phyloP scores from a whole-genome alignment of 2,113 vertebrate genomes.

The Vanacampus margaritifer region DNA sequence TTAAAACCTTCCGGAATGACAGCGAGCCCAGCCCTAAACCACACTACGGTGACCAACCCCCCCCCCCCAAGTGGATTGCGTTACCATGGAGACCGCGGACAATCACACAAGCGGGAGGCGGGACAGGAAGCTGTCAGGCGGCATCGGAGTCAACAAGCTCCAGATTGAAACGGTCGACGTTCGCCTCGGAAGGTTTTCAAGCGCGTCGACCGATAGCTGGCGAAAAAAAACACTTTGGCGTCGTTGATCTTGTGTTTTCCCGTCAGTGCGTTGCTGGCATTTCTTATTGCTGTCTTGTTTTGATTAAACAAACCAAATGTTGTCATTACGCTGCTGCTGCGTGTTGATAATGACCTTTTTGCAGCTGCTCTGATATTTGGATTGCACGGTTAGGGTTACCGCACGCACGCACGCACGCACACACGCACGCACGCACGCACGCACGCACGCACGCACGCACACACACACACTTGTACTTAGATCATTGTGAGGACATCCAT shows the following conservation, averaged over 20 bases:
- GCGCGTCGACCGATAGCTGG: conserved; percentile 19
- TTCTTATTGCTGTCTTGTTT: conserved; percentile 30
- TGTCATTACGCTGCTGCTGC: neutral
- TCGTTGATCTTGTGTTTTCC: conserved; percentile 40
- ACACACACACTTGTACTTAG: neutral
- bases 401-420: neutral
- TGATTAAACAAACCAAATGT: conserved; percentile 4
- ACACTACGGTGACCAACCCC: neutral
- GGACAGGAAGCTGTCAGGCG: conserved; percentile 57
- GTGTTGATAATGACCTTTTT: neutral
- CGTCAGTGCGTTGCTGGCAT: conserved; percentile 46
- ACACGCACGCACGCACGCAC: no score
- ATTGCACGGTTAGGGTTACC: no score
- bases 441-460: no score
- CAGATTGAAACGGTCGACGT: conserved; percentile 13
- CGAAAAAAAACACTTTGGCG: conserved; percentile 9
- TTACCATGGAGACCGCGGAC: conserved; percentile 55
- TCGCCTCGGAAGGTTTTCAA: conserved; percentile 37
- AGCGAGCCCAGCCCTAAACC: neutral
- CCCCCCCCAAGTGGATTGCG: conserved; percentile 21
- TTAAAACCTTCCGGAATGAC: neutral
- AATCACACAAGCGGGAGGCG: conserved; percentile 33
- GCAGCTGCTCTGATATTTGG: neutral
- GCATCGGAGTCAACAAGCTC: conserved; percentile 53
- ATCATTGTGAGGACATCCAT: no score